Percentiles rank a stretch among this genome's conserved stretches.
Evolutionary conservation across 2,113 vertebrate genomes (phyloP).

Genomic region (Phrynosoma platyrhinos): DNA sequence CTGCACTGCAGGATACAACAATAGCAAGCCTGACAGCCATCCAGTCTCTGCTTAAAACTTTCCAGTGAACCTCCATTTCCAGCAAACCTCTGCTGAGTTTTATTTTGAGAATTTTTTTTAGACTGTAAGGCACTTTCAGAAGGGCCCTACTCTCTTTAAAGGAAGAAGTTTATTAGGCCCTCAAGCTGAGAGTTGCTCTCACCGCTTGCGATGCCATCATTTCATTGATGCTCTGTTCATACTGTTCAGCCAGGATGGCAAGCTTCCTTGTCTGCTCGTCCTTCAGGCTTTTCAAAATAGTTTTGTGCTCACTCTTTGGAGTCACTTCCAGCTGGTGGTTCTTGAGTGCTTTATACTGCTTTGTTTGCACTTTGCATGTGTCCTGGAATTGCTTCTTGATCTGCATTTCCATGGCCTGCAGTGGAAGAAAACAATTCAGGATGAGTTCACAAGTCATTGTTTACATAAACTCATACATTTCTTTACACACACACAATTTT

Average conservation of each 20-base stretch:
- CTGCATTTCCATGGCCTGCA: slow-evolving; percentile 97
- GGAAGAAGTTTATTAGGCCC: neutral
- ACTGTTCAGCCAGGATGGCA: slow-evolving; percentile 98
- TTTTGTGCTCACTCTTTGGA: slow-evolving; percentile 98
- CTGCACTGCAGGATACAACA: too few relatives aligned
- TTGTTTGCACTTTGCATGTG: slow-evolving; percentile 99
- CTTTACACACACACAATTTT: neutral
- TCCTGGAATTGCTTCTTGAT: slow-evolving; percentile 99
- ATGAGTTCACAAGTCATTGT: neutral
- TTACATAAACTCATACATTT: neutral
- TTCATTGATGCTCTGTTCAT: slow-evolving; percentile 99
- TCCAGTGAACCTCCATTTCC: neutral
- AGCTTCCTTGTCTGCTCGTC: slow-evolving; percentile 99
- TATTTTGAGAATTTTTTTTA: neutral
- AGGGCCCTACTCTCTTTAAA: neutral
- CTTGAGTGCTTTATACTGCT: slow-evolving; percentile 99
- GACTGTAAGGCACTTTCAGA: neutral
- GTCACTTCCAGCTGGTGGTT: slow-evolving; percentile 99
- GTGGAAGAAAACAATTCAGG: slow-evolving; percentile 26
- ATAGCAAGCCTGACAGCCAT: too few relatives aligned
- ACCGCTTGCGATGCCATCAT: slow-evolving; percentile 99
- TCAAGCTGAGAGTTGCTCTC: slow-evolving; percentile 55
- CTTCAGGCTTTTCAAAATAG: slow-evolving; percentile 96
- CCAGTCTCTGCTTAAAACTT: neutral
- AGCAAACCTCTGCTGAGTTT: neutral